These are phyloP conservation scores for Arge pagana DNA, from an alignment of 2,888 invertebrate species.

Conservation along the genomic window DNA sequence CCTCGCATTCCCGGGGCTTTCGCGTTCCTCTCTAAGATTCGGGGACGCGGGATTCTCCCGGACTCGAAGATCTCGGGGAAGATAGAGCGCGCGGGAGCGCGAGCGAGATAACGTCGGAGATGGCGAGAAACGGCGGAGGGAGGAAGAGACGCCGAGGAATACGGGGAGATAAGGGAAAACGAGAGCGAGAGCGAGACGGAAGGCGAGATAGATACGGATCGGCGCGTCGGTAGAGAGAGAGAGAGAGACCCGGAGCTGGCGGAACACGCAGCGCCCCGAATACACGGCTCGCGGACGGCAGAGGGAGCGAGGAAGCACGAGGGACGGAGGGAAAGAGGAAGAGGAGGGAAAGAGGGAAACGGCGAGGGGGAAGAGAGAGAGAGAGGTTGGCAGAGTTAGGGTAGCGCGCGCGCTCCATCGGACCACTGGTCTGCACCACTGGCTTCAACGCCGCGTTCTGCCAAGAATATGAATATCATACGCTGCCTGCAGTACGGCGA, in stretches of 20 bases:
- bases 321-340: not conserved
- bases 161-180: too few relatives aligned
- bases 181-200: too few relatives aligned
- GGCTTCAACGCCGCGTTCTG: conserved; percentile 44
- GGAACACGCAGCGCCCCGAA: conserved; percentile 23
- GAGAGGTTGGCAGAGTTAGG: conserved; percentile 38
- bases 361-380: not conserved
- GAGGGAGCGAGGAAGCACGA: not conserved
- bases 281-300: conserved; percentile 30
- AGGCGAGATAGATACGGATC: too few relatives aligned
- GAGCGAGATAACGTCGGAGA: too few relatives aligned
- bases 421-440: conserved; percentile 30
- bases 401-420: conserved; percentile 49
- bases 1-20: conserved; percentile 7
- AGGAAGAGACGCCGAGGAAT: conserved; percentile 16
- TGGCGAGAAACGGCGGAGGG: not conserved
- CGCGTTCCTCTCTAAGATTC: too few relatives aligned
- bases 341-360: not conserved
- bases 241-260: conserved; percentile 5
- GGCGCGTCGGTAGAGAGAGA: not conserved
- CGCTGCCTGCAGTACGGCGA: conserved; percentile 27
- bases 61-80: too few relatives aligned
- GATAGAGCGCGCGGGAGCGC: too few relatives aligned
- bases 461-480: conserved; percentile 56
- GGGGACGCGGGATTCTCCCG: too few relatives aligned